Evolutionary conservation across 2,113 vertebrate species (phyloP).

Genomic region (Lathamus discolor): DNA sequence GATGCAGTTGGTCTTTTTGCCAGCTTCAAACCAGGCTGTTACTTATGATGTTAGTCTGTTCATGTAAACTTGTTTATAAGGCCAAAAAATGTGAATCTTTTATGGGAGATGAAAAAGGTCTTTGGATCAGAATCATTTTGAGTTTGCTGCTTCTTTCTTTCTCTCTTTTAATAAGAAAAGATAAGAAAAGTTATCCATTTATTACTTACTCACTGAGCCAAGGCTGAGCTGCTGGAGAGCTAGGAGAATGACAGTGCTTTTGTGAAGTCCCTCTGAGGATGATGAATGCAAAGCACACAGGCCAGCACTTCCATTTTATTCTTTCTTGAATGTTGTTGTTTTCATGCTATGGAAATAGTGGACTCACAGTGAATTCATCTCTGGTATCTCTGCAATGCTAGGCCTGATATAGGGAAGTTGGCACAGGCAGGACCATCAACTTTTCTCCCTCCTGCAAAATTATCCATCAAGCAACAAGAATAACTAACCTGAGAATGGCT

Average conservation of each 20-base stretch:
- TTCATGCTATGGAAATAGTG: not conserved
- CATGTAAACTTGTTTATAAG: not conserved
- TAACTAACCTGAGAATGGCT: not conserved
- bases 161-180: not conserved
- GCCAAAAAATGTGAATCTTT: not conserved
- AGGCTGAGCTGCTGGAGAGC: not conserved
- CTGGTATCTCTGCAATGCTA: not conserved
- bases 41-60: not conserved
- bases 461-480: not conserved
- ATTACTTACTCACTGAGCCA: fast-evolving
- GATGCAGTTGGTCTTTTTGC: not conserved
- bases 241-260: not conserved
- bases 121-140: not conserved
- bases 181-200: not conserved
- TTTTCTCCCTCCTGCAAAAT: not conserved
- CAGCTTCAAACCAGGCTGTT: not conserved
- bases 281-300: not conserved
- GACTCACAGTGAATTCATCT: not conserved
- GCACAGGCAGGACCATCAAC: not conserved
- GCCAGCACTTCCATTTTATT: not conserved
- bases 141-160: not conserved
- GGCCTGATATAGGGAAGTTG: not conserved
- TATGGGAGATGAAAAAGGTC: not conserved
- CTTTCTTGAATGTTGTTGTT: not conserved
- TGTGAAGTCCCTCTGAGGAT: not conserved